These are phyloP conservation scores for Macaria notata DNA, from an alignment of 2,888 invertebrate genomes.

Conservation along the genomic window DNA sequence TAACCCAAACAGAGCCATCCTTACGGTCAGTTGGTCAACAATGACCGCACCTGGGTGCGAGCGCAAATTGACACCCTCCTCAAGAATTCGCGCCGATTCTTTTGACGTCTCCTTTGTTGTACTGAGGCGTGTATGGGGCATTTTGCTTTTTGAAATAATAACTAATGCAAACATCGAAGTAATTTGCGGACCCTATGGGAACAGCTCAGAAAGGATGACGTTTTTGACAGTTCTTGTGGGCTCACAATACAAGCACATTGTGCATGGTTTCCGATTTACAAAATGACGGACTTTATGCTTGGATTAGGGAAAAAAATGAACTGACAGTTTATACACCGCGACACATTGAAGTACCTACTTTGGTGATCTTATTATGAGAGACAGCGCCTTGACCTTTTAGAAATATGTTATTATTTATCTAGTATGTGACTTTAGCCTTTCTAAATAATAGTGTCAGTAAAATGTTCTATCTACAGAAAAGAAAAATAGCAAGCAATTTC, in stretches of 20 bases:
- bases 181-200: conserved; percentile 71
- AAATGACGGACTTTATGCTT: conserved; percentile 52
- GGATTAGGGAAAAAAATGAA: conserved; percentile 46
- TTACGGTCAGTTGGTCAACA: conserved; percentile 76
- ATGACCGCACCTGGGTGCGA: conserved; percentile 69
- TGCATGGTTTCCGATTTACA: conserved; percentile 50
- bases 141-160: conserved; percentile 61
- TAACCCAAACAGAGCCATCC: conserved; percentile 64
- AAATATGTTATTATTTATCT: background rate
- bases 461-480: too few species aligned
- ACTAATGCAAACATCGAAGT: conserved; percentile 70
- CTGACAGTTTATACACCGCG: conserved; percentile 32
- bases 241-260: conserved; percentile 54
- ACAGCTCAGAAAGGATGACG: conserved; percentile 55
- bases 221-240: conserved; percentile 72
- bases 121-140: conserved; percentile 65
- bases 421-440: background rate
- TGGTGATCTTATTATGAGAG: conserved; percentile 18
- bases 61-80: conserved; percentile 72
- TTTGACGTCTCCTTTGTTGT: conserved; percentile 63
- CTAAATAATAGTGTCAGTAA: background rate
- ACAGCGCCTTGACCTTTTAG: background rate
- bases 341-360: conserved; percentile 29
- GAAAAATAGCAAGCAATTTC: too few species aligned
- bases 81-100: conserved; percentile 57